A percentile compares a stretch with the other conserved stretches of the same genome.
Evolutionary conservation across 2,797 vertebrate genomes (phyloP).

Genomic region (Chelmon rostratus): DNA sequence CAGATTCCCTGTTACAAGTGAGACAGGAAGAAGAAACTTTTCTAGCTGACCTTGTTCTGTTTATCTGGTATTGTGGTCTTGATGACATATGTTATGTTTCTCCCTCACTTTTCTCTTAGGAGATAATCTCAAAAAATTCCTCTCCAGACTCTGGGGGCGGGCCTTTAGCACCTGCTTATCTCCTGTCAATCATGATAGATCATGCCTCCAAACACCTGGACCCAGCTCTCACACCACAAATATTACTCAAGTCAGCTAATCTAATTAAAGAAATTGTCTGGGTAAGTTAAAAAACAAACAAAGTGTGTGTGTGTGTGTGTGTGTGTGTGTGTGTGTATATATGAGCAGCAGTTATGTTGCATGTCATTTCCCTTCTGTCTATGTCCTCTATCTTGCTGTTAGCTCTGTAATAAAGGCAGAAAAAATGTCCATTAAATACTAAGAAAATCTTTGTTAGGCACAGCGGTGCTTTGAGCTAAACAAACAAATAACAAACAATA

Average conservation of each 20-base stretch:
- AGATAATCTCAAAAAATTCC: slow-evolving; percentile 91
- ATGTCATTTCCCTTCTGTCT: not conserved
- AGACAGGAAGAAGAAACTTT: slow-evolving; percentile 20
- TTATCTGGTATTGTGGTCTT: not conserved
- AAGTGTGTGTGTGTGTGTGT: too few relatives aligned
- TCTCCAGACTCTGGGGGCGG: slow-evolving; percentile 85
- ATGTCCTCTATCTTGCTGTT: too few relatives aligned
- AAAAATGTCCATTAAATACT: not conserved
- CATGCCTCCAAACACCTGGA: slow-evolving; percentile 92
- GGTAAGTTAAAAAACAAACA: slow-evolving; percentile 86
- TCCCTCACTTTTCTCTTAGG: slow-evolving; percentile 71
- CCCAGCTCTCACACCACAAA: slow-evolving; percentile 89
- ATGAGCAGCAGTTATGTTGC: too few relatives aligned
- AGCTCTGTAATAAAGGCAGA: not conserved
- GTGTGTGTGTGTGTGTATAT: too few relatives aligned
- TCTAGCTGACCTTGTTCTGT: not conserved
- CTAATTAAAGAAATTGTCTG: slow-evolving; percentile 94
- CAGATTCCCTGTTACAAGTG: slow-evolving; percentile 88
- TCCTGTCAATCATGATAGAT: slow-evolving; percentile 93
- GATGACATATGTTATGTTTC: slow-evolving; percentile 11
- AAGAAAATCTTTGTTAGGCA: not conserved
- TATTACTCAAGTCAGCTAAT: slow-evolving; percentile 92
- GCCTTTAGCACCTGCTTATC: slow-evolving; percentile 90
- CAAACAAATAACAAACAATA: too few relatives aligned
- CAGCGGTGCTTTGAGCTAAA: not conserved